phyloP scores from a whole-genome alignment of 35 echinoderm and acorn worm species.

The Lytechinus variegatus region DNA sequence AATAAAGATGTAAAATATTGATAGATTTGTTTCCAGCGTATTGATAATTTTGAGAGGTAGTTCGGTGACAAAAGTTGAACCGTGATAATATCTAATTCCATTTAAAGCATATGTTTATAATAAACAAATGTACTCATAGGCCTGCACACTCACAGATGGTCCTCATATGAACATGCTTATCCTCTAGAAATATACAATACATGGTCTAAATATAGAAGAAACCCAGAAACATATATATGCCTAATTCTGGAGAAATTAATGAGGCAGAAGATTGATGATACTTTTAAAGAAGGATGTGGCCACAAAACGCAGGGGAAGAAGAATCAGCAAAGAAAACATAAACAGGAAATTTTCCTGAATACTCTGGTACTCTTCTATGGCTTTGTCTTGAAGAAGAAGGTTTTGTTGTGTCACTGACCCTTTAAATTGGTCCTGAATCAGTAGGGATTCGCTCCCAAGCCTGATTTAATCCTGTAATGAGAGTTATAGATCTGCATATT shows the following conservation, averaged over 20 bases:
- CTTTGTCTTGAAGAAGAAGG: not conserved
- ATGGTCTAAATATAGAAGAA: not conserved
- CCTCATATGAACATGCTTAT: not conserved
- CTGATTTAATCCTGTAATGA: conserved; percentile 4
- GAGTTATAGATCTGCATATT: conserved; percentile 16
- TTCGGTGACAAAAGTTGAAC: not conserved
- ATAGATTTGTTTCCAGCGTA: not conserved
- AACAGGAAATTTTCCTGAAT: not conserved
- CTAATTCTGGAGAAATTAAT: not conserved
- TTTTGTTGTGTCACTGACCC: not conserved
- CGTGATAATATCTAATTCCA: not conserved
- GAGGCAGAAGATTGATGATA: not conserved
- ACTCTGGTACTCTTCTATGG: not conserved
- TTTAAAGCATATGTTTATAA: too few relatives aligned
- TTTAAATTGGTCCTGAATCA: conserved; percentile 2
- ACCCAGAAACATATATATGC: not conserved
- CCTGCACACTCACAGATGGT: too few relatives aligned
- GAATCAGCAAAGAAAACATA: not conserved
- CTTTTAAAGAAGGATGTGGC: not conserved
- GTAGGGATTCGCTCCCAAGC: not conserved
- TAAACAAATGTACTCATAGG: too few relatives aligned
- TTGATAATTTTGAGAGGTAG: not conserved
- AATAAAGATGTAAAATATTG: not conserved
- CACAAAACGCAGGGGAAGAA: not conserved
- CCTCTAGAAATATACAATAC: not conserved